Evolutionary conservation across 1,140 invertebrate species (phyloP).

Genomic region (roundworm (Caenorhabditis elegans)): DNA sequence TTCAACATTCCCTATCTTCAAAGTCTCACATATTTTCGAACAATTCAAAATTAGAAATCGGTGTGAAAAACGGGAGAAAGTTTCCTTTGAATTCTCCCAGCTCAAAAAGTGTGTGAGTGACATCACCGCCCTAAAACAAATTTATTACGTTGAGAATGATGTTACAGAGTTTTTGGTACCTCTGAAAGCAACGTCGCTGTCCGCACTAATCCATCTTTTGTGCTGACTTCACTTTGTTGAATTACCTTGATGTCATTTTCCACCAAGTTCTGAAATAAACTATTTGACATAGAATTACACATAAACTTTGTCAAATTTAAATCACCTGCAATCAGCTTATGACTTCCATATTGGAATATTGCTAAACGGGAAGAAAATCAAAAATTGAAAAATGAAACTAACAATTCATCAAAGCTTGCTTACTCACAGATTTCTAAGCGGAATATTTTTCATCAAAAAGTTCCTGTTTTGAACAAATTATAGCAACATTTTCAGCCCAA

Average conservation of each 20-base stretch:
- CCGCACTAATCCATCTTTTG: conserved; percentile 81
- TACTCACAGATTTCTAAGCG: too few species aligned
- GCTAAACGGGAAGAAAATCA: too few species aligned
- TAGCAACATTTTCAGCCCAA: too few species aligned
- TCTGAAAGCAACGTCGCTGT: neutral
- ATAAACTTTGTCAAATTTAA: neutral
- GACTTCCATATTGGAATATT: too few species aligned
- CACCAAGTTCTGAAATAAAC: conserved; percentile 28
- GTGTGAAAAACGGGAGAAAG: neutral
- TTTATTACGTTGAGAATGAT: neutral
- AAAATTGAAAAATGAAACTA: too few species aligned
- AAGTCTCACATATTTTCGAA: neutral
- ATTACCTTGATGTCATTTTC: conserved; percentile 44
- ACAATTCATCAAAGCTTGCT: too few species aligned
- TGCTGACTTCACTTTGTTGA: conserved; percentile 75
- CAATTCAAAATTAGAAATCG: neutral
- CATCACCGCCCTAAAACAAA: neutral
- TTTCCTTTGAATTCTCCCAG: neutral
- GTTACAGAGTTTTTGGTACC: neutral
- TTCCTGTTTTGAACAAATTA: too few species aligned
- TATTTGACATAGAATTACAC: neutral
- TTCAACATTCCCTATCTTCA: neutral
- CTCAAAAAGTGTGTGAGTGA: conserved; percentile 3
- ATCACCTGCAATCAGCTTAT: conserved; percentile 6
- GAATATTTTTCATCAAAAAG: too few species aligned